Base-by-base conservation (phyloP, 2,888 invertebrate genomes). In the Eutolmus rufibarbis region DNA sequence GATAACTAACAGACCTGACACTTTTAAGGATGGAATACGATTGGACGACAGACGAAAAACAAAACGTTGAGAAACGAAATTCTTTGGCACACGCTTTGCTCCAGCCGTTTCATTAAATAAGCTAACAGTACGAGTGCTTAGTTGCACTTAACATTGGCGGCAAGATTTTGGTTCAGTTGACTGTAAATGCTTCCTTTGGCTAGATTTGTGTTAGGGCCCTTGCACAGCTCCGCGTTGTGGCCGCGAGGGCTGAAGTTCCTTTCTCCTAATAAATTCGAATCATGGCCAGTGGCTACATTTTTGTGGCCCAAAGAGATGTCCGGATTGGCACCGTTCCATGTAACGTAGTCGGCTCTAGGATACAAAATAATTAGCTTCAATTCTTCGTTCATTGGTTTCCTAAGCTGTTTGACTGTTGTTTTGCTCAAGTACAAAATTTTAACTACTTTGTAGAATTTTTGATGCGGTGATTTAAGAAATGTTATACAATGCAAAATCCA, bases 311-410 rank as follows among this genome's bases (percentile, higher is more conserved):
- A 92, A 8, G 94, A 92, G 19, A 95, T 92, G 81, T 94, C 94
- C 0, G 95, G 95, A 92, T 97, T 96, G 0, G 97, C 95, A 0
- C 97, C 97, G 89, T 96, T 95, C 97, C 97, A 97, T 5, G 96
- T 95, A 81, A 97, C 94, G 91, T 97, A 97, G 91, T 97, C 97
- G 89, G 95, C 95, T 88, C 97, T 97, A 91, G 87, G 89, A 89
- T 51, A 51, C 1, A 1, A 3, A n/a, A 51, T 51, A 51, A n/a
- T n/a, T 51, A 16, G n/a, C n/a, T 51, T 51, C 1, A 16, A 51
- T 16, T n/a, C 1, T n/a, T 51, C 5, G 5, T 51, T n/a, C 5
- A 51, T n/a, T 1, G 5, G 7, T 46, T 46, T 46, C 0, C 40
- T 46, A 46, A 46, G 16, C 4, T 14, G 16, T 3, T 3, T 3